These are phyloP conservation scores for Tanytarsus gracilentus DNA, from an alignment of 2,888 invertebrate species.

Conservation along the genomic window DNA sequence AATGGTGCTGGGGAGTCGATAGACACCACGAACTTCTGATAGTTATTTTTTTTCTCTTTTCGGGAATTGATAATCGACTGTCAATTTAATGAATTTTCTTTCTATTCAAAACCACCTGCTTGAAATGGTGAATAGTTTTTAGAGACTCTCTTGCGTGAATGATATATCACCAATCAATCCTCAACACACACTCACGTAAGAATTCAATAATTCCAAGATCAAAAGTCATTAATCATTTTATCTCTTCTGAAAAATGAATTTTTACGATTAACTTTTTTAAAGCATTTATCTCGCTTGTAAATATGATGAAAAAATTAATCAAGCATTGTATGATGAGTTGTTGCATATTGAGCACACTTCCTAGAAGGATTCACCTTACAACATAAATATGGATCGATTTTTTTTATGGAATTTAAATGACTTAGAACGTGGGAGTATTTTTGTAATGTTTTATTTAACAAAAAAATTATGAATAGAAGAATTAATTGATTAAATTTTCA, in stretches of 20 bases:
- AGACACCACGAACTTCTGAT: too few species aligned
- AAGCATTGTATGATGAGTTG: constrained; percentile 1
- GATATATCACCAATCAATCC: neutral
- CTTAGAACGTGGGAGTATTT: too few species aligned
- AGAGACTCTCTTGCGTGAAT: too few species aligned
- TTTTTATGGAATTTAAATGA: too few species aligned
- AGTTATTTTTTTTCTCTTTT: too few species aligned
- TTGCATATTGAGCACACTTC: neutral
- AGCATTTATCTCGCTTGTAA: too few species aligned
- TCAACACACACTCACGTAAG: neutral
- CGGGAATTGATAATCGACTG: too few species aligned
- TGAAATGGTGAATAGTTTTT: too few species aligned
- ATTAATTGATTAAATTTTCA: too few species aligned
- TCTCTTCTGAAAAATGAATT: too few species aligned
- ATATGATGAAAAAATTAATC: constrained; percentile 15
- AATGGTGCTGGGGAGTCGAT: neutral
- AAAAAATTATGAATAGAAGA: neutral
- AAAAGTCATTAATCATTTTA: constrained; percentile 2
- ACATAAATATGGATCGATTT: neutral
- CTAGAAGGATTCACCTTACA: neutral
- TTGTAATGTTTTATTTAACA: neutral
- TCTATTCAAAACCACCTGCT: neutral
- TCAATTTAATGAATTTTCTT: too few species aligned
- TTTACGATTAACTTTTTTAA: too few species aligned
- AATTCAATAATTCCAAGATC: neutral